Evolutionary conservation across 2,797 vertebrate genomes (phyloP).

Genomic region (Leucoraja ocellata): DNA sequence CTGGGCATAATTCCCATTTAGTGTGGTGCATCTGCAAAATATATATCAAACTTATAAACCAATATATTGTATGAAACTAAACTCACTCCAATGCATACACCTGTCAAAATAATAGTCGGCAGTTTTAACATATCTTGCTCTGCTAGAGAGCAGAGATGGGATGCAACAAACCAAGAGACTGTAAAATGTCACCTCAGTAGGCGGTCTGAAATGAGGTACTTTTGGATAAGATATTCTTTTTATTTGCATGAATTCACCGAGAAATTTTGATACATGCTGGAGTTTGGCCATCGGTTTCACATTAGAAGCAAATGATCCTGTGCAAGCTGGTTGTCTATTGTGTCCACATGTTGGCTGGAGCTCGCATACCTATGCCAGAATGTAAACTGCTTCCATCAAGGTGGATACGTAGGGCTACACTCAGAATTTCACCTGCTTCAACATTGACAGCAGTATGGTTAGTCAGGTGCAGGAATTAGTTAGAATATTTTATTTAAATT

Average conservation of each 20-base stretch:
- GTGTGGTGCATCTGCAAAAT: neutral
- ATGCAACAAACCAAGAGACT: neutral
- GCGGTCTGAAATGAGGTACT: neutral
- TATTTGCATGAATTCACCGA: neutral
- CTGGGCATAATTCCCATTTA: neutral
- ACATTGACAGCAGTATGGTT: neutral
- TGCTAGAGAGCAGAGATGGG: neutral
- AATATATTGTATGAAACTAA: conserved; percentile 15
- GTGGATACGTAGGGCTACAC: neutral
- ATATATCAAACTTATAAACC: neutral
- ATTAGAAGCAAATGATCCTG: neutral
- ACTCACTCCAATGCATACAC: neutral
- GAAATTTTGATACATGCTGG: neutral
- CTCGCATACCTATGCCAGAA: neutral
- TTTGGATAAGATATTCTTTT: neutral
- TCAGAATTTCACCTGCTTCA: neutral
- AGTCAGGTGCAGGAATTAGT: neutral
- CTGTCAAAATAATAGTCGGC: neutral
- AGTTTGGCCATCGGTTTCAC: neutral
- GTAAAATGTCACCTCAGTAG: neutral
- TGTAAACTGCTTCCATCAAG: neutral
- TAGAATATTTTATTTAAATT: neutral
- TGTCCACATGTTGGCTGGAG: neutral
- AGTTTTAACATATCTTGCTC: conserved; percentile 8
- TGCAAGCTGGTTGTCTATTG: neutral